Base-by-base conservation (phyloP, 2,888 invertebrate genomes). In the Stenichneumon culpator region DNA sequence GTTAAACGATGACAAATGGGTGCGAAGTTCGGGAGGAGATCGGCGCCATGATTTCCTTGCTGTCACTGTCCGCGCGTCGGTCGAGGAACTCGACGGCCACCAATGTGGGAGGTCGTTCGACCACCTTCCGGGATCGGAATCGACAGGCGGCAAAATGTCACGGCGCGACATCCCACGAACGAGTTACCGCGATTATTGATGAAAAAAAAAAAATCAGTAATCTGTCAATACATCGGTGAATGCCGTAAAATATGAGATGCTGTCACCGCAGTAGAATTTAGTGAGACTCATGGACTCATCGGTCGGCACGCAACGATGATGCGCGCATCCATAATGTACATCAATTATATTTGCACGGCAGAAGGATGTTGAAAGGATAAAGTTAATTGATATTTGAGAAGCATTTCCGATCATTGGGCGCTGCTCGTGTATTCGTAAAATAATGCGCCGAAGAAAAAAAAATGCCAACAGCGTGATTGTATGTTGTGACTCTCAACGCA, bases 361-460 rank as follows among this genome's bases (percentile, higher is more conserved):
- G 11, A 19, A 22, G 22, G 22, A 54, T 54, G 22, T 54, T 22
- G 54, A 54, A 54, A 54, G 19, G 54, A 22, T 54, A 54, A 54
- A 22, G 11, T 54, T 54, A 54, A 54, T 54, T 54, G 54, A 54
- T 54, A 22, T 54, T 54, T 54, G 11, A 54, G 54, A 54, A 7
- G 54, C 22, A 54, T 54, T 22, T 9, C 11, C n/a, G 54, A 54
- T 54, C 54, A 22, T 22, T 54, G 4, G 22, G 22, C 3, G 22
- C 44, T 2, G 9, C 19, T 19, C 19, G 54, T n/a, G 2, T 54
- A 22, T 22, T 9, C 54, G 54, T 19, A 19, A 47, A 47, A 47
- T 47, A 4, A 47, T 47, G 44, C 44, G 16, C 16, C 16, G 44
- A 3, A 39, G 39, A 39, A 39, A 47, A 47, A 44, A 4, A 16